A percentile compares a stretch with the other conserved stretches of the same genome.
Evolutionary conservation across 2,888 invertebrate species (phyloP).

Genomic region (Pseudoips prasinana): DNA sequence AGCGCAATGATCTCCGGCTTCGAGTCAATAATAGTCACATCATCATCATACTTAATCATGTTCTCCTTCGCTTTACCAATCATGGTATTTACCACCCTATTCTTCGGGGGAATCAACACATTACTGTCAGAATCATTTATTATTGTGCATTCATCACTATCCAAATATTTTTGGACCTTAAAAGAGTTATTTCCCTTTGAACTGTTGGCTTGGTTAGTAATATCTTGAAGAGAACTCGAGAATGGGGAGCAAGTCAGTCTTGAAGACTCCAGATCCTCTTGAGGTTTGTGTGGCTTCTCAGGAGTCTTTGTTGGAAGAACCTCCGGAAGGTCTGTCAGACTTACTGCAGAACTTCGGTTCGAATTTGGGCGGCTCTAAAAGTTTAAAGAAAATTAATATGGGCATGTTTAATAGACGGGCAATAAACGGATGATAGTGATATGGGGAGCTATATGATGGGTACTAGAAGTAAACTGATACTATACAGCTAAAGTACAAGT

Average conservation of each 20-base stretch:
- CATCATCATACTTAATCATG: slow-evolving; percentile 50
- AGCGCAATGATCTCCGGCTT: slow-evolving; percentile 65
- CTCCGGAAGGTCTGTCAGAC: slow-evolving; percentile 36
- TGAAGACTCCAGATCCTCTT: slow-evolving; percentile 37
- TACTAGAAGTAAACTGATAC: too few relatives aligned
- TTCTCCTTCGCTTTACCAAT: slow-evolving; percentile 37
- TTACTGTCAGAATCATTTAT: slow-evolving; percentile 25
- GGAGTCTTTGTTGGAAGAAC: slow-evolving; percentile 5
- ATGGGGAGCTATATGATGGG: too few relatives aligned
- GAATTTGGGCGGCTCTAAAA: slow-evolving; percentile 43
- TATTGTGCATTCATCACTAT: slow-evolving; percentile 30
- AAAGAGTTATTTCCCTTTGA: not conserved
- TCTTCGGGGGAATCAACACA: slow-evolving; percentile 21
- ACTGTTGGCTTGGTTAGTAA: slow-evolving; percentile 35
- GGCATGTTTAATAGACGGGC: too few relatives aligned
- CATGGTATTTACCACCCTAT: slow-evolving; percentile 34
- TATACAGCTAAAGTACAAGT: too few relatives aligned
- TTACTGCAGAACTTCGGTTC: slow-evolving; percentile 29
- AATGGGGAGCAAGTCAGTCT: slow-evolving; percentile 62
- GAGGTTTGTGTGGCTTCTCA: slow-evolving; percentile 28
- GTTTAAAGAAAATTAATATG: too few relatives aligned
- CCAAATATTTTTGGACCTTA: slow-evolving; percentile 8
- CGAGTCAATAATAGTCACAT: slow-evolving; percentile 62
- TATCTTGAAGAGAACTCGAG: slow-evolving; percentile 52
- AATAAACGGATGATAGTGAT: too few relatives aligned